These are phyloP conservation scores for Triplophysa dalaica DNA, from an alignment of 2,113 vertebrate species.

Conservation along the genomic window DNA sequence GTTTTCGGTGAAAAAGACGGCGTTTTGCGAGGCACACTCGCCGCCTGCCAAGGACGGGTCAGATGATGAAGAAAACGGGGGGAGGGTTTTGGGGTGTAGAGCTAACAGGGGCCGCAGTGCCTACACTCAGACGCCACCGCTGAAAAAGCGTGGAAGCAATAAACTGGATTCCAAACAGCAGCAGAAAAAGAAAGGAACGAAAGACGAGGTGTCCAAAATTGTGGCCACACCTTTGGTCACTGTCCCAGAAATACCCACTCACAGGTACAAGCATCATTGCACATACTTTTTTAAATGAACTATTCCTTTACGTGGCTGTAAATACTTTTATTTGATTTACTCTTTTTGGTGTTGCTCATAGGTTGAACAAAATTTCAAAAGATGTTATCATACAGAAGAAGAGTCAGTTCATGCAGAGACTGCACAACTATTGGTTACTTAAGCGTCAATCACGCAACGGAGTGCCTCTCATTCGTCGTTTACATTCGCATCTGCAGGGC, in stretches of 20 bases:
- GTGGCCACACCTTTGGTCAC: slow-evolving; percentile 74
- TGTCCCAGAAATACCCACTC: slow-evolving; percentile 86
- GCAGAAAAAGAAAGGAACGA: slow-evolving; percentile 84
- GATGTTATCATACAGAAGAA: slow-evolving; percentile 91
- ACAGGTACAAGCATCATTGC: slow-evolving; percentile 75
- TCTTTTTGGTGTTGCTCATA: slow-evolving; percentile 55
- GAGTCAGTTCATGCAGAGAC: slow-evolving; percentile 94
- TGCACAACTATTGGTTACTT: slow-evolving; percentile 95
- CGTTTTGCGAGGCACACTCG: slow-evolving; percentile 90
- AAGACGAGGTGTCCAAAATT: slow-evolving; percentile 65
- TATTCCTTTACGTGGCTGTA: background rate
- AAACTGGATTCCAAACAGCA: slow-evolving; percentile 77
- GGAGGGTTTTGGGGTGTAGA: slow-evolving; percentile 72
- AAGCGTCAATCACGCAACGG: slow-evolving; percentile 94
- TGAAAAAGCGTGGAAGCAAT: slow-evolving; percentile 64
- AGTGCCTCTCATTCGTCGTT: slow-evolving; percentile 87
- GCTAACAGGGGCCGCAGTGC: slow-evolving; percentile 72
- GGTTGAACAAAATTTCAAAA: slow-evolving; percentile 93
- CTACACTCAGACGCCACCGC: slow-evolving; percentile 67
- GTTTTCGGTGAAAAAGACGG: slow-evolving; percentile 95
- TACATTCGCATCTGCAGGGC: slow-evolving; percentile 87
- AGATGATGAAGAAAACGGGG: slow-evolving; percentile 70
- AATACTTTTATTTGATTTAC: background rate
- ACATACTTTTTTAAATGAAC: too few species aligned
- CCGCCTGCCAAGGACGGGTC: slow-evolving; percentile 76